Base-by-base conservation (phyloP, 2,113 vertebrate species). In the Percopsis transmontana region DNA sequence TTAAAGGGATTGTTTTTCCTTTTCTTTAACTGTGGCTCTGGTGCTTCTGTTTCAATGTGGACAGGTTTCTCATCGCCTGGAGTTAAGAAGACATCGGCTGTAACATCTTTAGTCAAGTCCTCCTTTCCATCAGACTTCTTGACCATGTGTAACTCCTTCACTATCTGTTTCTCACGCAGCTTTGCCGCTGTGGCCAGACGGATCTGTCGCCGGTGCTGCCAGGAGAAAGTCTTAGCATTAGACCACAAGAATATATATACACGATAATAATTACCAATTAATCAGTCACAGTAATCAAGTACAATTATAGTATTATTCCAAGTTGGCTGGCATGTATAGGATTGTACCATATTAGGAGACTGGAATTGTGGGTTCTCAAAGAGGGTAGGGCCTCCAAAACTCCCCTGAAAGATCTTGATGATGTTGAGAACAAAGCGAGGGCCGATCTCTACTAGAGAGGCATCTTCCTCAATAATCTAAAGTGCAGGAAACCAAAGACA, bases 381-480 rank as follows among this genome's bases (percentile, higher is more conserved):
- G 0, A 99, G 90, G 2, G 97, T 99, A 11, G 94, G 94, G 51
- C 97, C 97, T 56, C 97, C 96, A 84, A 99, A 99, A 71, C 97
- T 99, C 45, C 97, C 97, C 66, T 95, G 94, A 80, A 99, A 99
- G 65, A 99, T 92, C 90, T 97, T 98, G 61, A 99, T 98, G 45
- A 96, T 94, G 74, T 98, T 98, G 70, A 99, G 90, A 58, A 99
- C 97, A 86, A 99, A 97, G 44, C 96, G 96, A 63, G 97, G 97
- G 24, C 97, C 97, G 38, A 98, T 96, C 90, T 99, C 97, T 66
- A 99, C 96, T 2, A 99, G 88, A 69, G 95, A 91, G 18, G 93
- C 95, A 58, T 98, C 95, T 80, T 99, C 97, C 83, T 99, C 96
- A 58, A 99, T 95, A 40, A 99, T 97, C 97, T 99, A 77, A 12